Percentiles rank a stretch among this genome's conserved stretches.
Evolutionary conservation across 2,113 vertebrate species (phyloP).

Genomic region (Tangachromis dhanisi): DNA sequence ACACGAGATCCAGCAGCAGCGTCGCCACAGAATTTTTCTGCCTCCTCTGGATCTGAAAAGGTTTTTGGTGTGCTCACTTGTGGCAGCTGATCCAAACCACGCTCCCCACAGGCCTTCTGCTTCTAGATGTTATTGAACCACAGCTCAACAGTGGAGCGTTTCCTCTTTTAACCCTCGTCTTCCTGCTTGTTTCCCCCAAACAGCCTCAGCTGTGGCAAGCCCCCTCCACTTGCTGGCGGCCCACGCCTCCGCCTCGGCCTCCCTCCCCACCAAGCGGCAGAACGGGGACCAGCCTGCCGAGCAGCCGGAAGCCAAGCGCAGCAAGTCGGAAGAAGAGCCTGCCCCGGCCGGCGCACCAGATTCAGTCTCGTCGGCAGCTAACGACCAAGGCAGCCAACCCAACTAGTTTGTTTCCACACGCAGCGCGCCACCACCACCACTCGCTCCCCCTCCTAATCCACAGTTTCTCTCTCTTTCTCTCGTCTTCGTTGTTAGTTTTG

Average conservation of each 20-base stretch:
- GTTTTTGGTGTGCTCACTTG: not conserved
- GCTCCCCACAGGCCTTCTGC: not conserved
- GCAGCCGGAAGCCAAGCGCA: constrained; percentile 80
- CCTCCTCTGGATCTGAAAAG: not conserved
- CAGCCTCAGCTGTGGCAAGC: constrained; percentile 74
- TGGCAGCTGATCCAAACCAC: not conserved
- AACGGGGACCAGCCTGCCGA: constrained; percentile 76
- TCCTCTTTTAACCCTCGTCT: not conserved
- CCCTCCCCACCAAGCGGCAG: constrained; percentile 90
- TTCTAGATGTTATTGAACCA: not conserved
- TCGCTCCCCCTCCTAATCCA: not conserved
- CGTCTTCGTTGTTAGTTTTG: not conserved
- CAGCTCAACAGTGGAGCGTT: not conserved
- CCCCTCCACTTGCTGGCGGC: constrained; percentile 90
- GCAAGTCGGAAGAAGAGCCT: constrained; percentile 77
- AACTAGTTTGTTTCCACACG: constrained; percentile 11
- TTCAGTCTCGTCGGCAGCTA: constrained; percentile 71
- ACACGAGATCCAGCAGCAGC: not conserved
- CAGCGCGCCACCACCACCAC: not conserved
- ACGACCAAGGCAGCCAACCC: constrained; percentile 70
- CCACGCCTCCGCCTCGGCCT: constrained; percentile 87
- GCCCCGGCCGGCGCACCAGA: constrained; percentile 71
- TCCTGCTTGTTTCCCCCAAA: rapidly evolving
- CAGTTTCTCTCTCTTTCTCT: not conserved
- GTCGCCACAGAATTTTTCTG: not conserved